Evolutionary conservation across 2,113 vertebrate genomes (phyloP).

Genomic region (Tupaia tana): DNA sequence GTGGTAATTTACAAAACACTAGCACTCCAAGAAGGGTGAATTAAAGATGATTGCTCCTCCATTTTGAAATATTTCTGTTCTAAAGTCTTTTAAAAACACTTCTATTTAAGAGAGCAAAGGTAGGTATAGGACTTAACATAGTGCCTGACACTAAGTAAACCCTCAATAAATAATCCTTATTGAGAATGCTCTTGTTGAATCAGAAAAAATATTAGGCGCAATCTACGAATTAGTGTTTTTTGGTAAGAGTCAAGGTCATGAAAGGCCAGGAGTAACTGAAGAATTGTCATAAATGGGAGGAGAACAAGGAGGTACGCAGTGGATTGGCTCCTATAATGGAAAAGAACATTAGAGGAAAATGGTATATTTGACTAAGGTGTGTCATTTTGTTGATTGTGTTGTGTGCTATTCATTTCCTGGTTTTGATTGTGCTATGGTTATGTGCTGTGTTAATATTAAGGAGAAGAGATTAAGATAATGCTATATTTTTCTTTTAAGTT

Average conservation of each 20-base stretch:
- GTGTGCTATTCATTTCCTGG: not conserved
- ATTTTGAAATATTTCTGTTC: conserved; percentile 30
- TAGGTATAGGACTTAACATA: not conserved
- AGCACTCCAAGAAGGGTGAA: not conserved
- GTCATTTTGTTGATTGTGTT: not conserved
- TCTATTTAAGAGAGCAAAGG: not conserved
- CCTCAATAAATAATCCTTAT: not conserved
- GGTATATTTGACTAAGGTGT: not conserved
- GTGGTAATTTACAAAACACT: not conserved
- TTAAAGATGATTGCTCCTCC: conserved; percentile 17
- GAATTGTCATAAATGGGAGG: not conserved
- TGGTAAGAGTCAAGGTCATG: not conserved
- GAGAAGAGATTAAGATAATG: not conserved
- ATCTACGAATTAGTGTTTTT: conserved; percentile 21
- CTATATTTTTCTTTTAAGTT: not conserved
- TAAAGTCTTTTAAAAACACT: not conserved
- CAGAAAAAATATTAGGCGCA: not conserved
- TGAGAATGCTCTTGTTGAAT: conserved; percentile 13
- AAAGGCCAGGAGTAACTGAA: not conserved
- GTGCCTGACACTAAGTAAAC: conserved; percentile 1
- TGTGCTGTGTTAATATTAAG: not conserved
- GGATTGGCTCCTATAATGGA: not conserved
- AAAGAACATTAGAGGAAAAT: not conserved
- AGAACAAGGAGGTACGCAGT: not conserved
- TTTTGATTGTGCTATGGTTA: not conserved